Base-by-base conservation (phyloP, 1,140 invertebrate species). In the Euglossa dilemma region DNA sequence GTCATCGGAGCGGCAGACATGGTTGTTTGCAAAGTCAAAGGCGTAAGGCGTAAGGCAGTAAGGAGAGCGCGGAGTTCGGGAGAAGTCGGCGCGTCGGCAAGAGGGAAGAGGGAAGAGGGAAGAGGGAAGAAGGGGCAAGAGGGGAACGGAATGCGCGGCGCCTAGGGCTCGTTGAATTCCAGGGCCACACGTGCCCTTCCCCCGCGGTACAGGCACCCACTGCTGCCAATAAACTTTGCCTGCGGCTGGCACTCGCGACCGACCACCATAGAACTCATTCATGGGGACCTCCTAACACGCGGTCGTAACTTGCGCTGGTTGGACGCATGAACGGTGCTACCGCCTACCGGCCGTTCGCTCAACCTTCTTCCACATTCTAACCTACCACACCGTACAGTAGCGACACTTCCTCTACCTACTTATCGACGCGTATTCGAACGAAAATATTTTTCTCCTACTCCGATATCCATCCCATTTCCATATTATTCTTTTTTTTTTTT, bases 131-230 rank as follows among this genome's bases (percentile, higher is more conserved):
- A n/a, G 69, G 76, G 52, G 57, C 63, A 66, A 52, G 50, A 50
- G 69, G 86, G 91, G 93, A 92, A 94, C 95, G 95, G 95, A 95
- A 95, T 95, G 95, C 94, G 94, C 93, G 95, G 95, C 95, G 95
- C 95, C 95, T 94, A 94, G 92, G 95, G 95, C 94, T 94, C 91
- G 93, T 94, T 93, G 94, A 93, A 95, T 95, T 95, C 95, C 94
- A 94, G 93, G 93, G 94, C 94, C 92, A 94, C 94, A 92, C 93
- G 92, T 93, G 93, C 92, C 90, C 91, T 92, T 92, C 92, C 91
- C 82, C 92, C 92, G 91, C 92, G 90, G 89, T 88, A 85, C 91
- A 90, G 88, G 90, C 87, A 89, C 90, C 91, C 80, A 89, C 88
- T 89, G 90, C 90, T 89, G 91, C 92, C 93, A 92, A 94, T 93